These are phyloP conservation scores for Phocides pigmalion DNA, from an alignment of 1,140 invertebrate species.

Conservation along the genomic window DNA sequence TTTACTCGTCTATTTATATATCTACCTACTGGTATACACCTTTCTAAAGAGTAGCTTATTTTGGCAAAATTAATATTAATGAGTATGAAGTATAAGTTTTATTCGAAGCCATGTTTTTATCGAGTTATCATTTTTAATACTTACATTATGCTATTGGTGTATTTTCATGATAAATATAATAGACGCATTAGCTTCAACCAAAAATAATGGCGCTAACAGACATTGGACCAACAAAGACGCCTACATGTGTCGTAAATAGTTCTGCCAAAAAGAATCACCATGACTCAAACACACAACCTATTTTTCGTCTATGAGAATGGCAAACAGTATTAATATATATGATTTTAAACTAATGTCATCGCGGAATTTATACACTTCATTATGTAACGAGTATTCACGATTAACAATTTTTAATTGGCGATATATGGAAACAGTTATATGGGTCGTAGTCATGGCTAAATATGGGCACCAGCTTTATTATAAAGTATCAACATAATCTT, in stretches of 20 bases:
- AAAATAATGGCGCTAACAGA: constrained; percentile 25
- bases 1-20: not conserved
- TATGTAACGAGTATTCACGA: too few relatives aligned
- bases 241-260: constrained; percentile 24
- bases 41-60: too few relatives aligned
- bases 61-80: not conserved
- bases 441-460: too few relatives aligned
- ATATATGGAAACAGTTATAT: too few relatives aligned
- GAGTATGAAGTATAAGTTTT: not conserved
- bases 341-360: too few relatives aligned
- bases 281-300: constrained; percentile 25
- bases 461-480: too few relatives aligned
- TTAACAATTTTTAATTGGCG: too few relatives aligned
- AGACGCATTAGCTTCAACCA: constrained; percentile 12
- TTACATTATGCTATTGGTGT: not conserved
- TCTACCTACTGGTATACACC: not conserved
- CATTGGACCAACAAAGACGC: constrained; percentile 23
- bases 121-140: too few relatives aligned
- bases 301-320: constrained; percentile 12
- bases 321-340: constrained; percentile 3
- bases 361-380: too few relatives aligned
- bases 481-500: too few relatives aligned
- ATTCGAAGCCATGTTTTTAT: too few relatives aligned
- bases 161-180: constrained; percentile 7
- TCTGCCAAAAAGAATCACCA: constrained; percentile 19